Base-by-base conservation (phyloP, 2,797 vertebrate genomes). In the Sandelia bainsii region DNA sequence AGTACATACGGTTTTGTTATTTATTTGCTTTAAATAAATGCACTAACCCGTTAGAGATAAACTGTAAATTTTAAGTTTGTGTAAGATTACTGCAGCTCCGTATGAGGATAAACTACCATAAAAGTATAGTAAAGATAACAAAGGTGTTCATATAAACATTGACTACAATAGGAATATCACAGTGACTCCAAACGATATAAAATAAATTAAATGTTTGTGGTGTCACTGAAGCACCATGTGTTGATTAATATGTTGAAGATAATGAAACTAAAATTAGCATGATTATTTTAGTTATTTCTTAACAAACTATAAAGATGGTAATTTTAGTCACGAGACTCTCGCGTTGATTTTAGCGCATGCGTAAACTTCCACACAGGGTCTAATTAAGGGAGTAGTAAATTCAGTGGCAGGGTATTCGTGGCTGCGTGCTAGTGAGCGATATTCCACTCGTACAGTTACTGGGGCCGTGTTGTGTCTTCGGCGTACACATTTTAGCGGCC, bases 401-500 rank as follows among this genome's bases (percentile, higher is more conserved):
- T 75, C 69, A 37, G 65, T 73, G 49, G 68, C 56, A 46, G 61
- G 14, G 25, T 62, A 8, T 46, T 54, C 40, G 63, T 74, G 59
- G 53, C 62, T 8, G 61, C 45, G 67, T 69, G 42, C 58, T 70
- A 54, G 75, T 83, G 82, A 85, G 85, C 79, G 62, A 79, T 80
- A 57, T 75, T 82, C 72, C 50, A 71, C 34, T 13, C 20, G 62
- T 74, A 12, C 53, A 56, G 66, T 71, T 40, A 42, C 48, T 60
- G 72, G 17, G 53, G 44, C 27, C 39, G 12, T 8, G 22, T 13
- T 6, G 60, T 57, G 56, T 74, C 60, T 85, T 70, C 80, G 81
- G 91, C 72, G 72, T 71, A 40, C 61, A 62, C 65, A 45, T 69
- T 72, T 69, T 25, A 66, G 86, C 83, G 92, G 93, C 92, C 94